Evolutionary conservation across 2,888 invertebrate genomes (phyloP), one percentile per base, ranked within the genome.

Genomic region (Spilarctia lutea): DNA sequence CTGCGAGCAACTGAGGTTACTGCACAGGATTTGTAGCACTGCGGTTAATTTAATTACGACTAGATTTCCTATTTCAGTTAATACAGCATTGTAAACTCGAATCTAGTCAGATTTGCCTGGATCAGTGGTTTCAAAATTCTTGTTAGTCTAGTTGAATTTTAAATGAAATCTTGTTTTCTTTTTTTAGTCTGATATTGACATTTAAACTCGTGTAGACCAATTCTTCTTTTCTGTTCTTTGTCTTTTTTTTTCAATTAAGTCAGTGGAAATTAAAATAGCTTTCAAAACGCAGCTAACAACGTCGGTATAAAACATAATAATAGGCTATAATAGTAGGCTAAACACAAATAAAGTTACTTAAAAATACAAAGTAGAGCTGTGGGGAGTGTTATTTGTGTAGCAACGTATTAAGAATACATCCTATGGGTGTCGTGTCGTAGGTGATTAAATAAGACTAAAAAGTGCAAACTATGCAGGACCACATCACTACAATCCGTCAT

Each of bases 11-110:
- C 24, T 13, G 27, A 20, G 65, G n/a, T n/a, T 45, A 42, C 45
- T 48, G 20, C 65, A 66, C 20, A 48, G 10, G 71, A 65, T 68
- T 71, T 71, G 45, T 45, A 65, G 52, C 48, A 52, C 35, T 66
- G 52, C 18, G 65, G 72, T 72, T 52, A 52, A 67, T 16, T 39
- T 39, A 35, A 39, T 13, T 48, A 24, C 39, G 30, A 39, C 20
- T n/a, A 24, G 39, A 35, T 67, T 20, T 52, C 66, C 35, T 27
- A 56, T 27, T 66, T 52, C 27, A 42, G 30, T 56, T 66, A 65
- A 35, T 27, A 66, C 27, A 39, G 33, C 39, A 48, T 35, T 66
- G 6, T n/a, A 48, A 33, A 27, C 27, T 60, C 6, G 63, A 63
- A 20, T 65, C 30, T 45, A 45, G 42, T 63, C 30, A 35, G 66